Evolutionary conservation across 2,113 vertebrate genomes (phyloP), one percentile per base, ranked within the genome.

Genomic region (Bujurquina vittata): DNA sequence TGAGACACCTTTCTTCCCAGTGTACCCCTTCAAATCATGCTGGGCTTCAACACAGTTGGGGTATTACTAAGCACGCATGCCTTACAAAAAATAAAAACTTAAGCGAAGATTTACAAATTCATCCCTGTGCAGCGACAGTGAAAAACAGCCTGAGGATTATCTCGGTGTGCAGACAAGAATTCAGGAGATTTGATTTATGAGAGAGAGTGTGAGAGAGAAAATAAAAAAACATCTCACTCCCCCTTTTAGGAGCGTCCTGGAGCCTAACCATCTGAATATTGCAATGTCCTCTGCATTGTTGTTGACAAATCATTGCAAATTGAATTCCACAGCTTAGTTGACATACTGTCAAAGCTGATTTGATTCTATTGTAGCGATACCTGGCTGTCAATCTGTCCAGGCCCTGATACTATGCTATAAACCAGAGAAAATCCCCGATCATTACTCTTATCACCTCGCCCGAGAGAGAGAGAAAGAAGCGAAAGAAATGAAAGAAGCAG

Each of bases 131-230:
- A 67, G 81, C 35, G 84, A 91, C 83, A 88, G 78, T 87, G 92
- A 91, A 93, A 91, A 94, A 93, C 91, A 94, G 83, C 92, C 87
- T 20, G 62, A 88, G 90, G 91, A 94, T 95, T 95, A 95, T 95
- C 95, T 94, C 75, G 22, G 75, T 63, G 84, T 80, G 91, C 94
- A 95, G 93, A 94, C 93, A 92, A 92, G 89, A 93, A 93, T 91
- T 92, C 91, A 80, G 54, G 61, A 92, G 91, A 90, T 90, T 88
- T 92, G 88, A 94, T 90, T 95, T 93, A 95, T 94, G 92, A 84
- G 90, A 76, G 82, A 78, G 82, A 62, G 72, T 1, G 33, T 12
- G 60, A 35, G 43, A 33, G 40, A 74, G 1, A 60, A 15, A 29
- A 56, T 20, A 75, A 62, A n/a, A 75, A 20, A 80, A 80, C 85